Conservation (phyloP, 2,797 vertebrate species). For the Sebastes goodei region DNA sequence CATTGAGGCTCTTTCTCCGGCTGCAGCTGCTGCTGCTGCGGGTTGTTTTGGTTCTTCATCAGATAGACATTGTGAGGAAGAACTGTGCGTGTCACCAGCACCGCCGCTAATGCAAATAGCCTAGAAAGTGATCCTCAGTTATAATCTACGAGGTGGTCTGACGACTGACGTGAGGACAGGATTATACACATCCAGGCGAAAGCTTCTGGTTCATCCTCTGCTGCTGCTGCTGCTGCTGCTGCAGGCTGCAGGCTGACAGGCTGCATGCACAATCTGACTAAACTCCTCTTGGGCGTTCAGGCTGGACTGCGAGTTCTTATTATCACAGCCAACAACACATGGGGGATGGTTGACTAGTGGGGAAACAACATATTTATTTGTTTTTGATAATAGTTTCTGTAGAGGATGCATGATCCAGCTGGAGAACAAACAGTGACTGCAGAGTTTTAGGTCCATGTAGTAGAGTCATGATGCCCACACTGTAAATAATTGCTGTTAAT, state of each 20-base stretch:
- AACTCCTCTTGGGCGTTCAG: constrained; percentile 32
- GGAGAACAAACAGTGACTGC: neutral
- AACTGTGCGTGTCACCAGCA: neutral
- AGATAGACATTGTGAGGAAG: neutral
- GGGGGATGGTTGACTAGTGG: neutral
- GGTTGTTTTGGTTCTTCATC: neutral
- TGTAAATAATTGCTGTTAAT: neutral
- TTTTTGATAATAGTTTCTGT: neutral
- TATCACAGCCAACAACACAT: constrained; percentile 8
- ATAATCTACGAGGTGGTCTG: constrained; percentile 46
- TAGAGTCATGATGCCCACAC: neutral
- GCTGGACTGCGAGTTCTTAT: constrained; percentile 26
- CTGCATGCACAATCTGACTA: constrained; percentile 37
- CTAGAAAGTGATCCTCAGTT: constrained; percentile 29
- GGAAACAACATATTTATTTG: neutral
- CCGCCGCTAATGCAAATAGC: neutral
- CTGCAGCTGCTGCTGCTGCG: constrained; percentile 9
- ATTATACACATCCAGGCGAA: constrained; percentile 61
- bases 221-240: neutral
- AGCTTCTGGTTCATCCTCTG: constrained; percentile 63
- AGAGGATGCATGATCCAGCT: neutral
- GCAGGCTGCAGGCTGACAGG: neutral
- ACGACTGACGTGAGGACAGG: constrained; percentile 56
- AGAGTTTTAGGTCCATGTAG: neutral
- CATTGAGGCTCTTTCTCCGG: neutral